Evolutionary conservation across 2,888 invertebrate species (phyloP).

Genomic region (Hyalella azteca): DNA sequence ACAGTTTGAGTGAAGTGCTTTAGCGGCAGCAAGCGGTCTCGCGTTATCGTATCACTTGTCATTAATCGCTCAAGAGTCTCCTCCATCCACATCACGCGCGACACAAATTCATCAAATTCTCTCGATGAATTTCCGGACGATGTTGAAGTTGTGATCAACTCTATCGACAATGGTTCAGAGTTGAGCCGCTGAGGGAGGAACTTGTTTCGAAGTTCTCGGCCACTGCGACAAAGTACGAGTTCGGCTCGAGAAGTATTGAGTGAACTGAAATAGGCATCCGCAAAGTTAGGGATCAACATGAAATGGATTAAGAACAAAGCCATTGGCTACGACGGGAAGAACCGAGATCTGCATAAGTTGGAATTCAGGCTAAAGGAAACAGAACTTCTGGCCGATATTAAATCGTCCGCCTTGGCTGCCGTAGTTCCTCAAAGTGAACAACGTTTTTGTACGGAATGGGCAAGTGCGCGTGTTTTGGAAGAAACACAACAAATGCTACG

Average conservation of each 20-base stretch:
- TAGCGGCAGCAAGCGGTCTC: no score
- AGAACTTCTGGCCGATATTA: no score
- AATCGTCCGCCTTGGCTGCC: no score
- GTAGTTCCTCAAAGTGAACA: no score
- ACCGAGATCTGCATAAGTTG: constrained; percentile 24
- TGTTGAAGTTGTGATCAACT: constrained; percentile 27
- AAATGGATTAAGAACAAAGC: constrained; percentile 36
- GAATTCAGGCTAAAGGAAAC: background rate
- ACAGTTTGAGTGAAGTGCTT: no score
- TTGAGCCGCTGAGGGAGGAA: background rate
- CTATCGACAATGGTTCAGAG: constrained; percentile 10
- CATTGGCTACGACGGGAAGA: constrained; percentile 1
- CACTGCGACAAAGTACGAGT: background rate
- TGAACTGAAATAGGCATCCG: constrained; percentile 28
- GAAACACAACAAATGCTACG: no score
- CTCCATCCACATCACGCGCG: background rate
- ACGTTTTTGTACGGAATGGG: no score
- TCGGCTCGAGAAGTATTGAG: constrained; percentile 5
- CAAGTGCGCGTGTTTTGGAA: no score
- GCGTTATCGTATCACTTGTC: background rate
- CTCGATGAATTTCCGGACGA: constrained; percentile 13
- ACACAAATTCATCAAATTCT: constrained; percentile 2
- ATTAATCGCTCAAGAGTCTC: background rate
- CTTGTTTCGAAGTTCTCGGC: background rate
- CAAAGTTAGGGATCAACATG: constrained; percentile 29